Conservation (phyloP, 2,888 invertebrate species). For the Dendrolimus pini region DNA sequence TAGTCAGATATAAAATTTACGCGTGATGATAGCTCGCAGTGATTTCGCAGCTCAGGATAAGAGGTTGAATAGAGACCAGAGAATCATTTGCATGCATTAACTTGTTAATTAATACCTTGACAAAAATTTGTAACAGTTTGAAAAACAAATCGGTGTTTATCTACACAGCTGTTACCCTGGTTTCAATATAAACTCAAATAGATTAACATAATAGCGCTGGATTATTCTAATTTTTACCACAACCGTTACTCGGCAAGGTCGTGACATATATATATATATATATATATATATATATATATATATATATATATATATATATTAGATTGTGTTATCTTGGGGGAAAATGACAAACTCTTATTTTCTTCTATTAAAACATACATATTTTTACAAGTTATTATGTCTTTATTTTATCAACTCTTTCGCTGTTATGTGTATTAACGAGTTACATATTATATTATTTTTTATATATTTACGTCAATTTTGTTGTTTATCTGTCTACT, state of each 20-base stretch:
- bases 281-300: no score
- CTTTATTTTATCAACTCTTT: no score
- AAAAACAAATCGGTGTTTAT: background rate
- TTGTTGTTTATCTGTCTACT: no score
- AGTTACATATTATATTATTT: no score
- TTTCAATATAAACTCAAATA: slow-evolving; percentile 15
- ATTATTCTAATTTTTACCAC: slow-evolving; percentile 32
- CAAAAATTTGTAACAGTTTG: background rate
- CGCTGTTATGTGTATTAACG: no score
- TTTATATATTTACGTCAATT: no score
- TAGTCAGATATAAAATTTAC: no score
- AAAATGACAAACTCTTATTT: no score
- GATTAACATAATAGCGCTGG: slow-evolving; percentile 39
- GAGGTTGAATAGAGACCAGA: background rate
- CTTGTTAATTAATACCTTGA: background rate
- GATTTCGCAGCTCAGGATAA: background rate
- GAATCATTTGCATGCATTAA: background rate
- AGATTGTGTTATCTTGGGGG: no score
- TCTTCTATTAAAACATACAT: no score
- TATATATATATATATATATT: no score
- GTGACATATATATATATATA: slow-evolving; percentile 7
- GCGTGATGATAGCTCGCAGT: background rate
- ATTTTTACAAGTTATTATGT: no score
- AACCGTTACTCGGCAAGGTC: slow-evolving; percentile 57
- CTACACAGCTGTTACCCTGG: background rate